A percentile compares a stretch with the other conserved stretches of the same genome.
Conservation (phyloP, 2,113 vertebrate genomes). For the Zapus hudsonius region DNA sequence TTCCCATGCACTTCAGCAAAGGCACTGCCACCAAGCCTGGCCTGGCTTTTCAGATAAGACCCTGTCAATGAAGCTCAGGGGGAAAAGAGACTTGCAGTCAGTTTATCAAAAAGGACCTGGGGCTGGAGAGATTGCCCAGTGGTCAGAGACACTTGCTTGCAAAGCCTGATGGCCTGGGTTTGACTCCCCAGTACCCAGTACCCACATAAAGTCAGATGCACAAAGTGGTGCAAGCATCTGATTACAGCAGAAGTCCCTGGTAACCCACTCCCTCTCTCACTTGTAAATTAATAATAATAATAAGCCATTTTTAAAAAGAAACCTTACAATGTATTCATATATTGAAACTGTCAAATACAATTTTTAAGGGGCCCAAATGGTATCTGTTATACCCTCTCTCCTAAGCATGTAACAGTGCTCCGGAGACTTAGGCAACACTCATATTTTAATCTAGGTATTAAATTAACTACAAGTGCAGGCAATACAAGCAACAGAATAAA, state of each 20-base stretch:
- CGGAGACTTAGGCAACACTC: background rate
- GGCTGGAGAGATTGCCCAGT: background rate
- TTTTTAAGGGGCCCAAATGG: background rate
- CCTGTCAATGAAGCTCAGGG: background rate
- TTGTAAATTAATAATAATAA: too few species aligned
- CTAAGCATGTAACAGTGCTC: constrained; percentile 9
- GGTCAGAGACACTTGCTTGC: background rate
- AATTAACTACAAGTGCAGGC: constrained; percentile 8
- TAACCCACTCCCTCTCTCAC: too few species aligned
- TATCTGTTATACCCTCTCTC: background rate
- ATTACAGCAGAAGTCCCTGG: too few species aligned
- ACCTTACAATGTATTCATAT: too few species aligned
- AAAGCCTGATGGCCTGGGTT: background rate
- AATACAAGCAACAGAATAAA: background rate
- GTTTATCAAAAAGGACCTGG: background rate
- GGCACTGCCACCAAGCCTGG: background rate
- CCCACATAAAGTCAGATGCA: background rate
- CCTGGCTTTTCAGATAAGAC: background rate
- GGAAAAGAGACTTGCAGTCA: background rate
- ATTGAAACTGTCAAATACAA: too few species aligned
- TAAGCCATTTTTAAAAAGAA: too few species aligned
- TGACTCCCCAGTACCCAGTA: background rate
- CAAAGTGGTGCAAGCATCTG: background rate
- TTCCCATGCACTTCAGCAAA: background rate
- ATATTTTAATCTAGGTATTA: constrained; percentile 33